These are phyloP conservation scores for Ctenopoma kingsleyae DNA, from an alignment of 2,797 vertebrate genomes.

Conservation along the genomic window DNA sequence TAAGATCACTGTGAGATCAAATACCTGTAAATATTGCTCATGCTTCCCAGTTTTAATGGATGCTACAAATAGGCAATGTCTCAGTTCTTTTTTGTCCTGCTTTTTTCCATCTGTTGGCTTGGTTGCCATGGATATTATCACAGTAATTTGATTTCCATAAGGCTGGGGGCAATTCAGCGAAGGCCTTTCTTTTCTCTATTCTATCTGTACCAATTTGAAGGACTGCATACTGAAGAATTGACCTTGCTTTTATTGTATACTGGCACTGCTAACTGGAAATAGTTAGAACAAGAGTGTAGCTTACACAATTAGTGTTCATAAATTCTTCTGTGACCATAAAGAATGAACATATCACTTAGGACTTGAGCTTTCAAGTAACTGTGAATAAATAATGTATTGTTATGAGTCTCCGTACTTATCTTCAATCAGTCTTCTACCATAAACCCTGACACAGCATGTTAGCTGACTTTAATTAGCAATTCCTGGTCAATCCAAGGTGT, in stretches of 20 bases:
- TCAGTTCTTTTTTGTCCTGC: neutral
- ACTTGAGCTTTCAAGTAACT: neutral
- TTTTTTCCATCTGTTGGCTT: conserved; percentile 50
- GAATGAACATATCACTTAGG: too few relatives aligned
- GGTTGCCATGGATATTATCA: conserved; percentile 77
- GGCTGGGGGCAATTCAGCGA: conserved; percentile 20
- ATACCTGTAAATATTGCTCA: conserved; percentile 4
- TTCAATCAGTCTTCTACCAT: neutral
- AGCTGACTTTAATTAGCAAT: neutral
- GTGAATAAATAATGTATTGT: conserved; percentile 12
- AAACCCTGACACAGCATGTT: neutral
- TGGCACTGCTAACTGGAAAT: conserved; percentile 11
- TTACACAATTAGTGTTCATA: neutral
- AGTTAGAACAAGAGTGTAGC: neutral
- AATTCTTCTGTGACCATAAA: conserved; percentile 1
- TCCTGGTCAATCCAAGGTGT: conserved; percentile 83
- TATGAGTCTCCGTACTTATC: neutral
- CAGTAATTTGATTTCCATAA: conserved; percentile 55
- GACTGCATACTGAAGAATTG: neutral
- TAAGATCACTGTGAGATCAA: conserved; percentile 7
- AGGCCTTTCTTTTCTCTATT: conserved; percentile 10
- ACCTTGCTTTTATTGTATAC: conserved; percentile 2
- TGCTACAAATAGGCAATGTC: conserved; percentile 42
- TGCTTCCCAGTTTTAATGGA: conserved; percentile 25
- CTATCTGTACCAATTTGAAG: conserved; percentile 21